Evolutionary conservation across 92 coral and sea anemone genomes (phyloP).

Genomic region (Epizoanthus illoricatus): DNA sequence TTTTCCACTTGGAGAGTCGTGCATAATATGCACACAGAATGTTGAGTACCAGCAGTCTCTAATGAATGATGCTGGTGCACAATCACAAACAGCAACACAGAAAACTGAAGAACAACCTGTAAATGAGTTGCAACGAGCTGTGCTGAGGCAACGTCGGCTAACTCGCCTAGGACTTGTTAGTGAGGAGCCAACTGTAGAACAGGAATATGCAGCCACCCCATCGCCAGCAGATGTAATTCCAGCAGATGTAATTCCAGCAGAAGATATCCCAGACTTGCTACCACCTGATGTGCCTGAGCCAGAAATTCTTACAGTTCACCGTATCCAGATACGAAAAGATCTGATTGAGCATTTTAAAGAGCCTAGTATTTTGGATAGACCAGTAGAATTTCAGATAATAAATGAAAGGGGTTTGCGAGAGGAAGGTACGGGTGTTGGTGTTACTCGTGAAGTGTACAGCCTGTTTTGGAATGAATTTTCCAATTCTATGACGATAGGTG

Average conservation of each 20-base stretch:
- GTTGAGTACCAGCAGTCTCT: slow-evolving; percentile 39
- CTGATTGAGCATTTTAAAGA: slow-evolving; percentile 34
- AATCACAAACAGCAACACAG: slow-evolving; percentile 21
- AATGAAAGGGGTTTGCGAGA: slow-evolving; percentile 1
- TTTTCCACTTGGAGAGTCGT: slow-evolving; percentile 40
- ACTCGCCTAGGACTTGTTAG: slow-evolving; percentile 15
- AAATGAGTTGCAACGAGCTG: slow-evolving; percentile 18
- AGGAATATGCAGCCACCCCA: neutral
- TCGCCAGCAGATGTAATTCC: no score
- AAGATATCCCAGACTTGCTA: slow-evolving; percentile 2
- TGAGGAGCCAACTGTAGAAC: slow-evolving; percentile 13
- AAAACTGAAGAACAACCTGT: slow-evolving; percentile 14
- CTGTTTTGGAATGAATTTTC: slow-evolving; percentile 62
- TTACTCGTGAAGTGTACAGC: slow-evolving; percentile 46
- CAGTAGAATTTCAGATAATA: slow-evolving; percentile 33
- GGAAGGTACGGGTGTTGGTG: slow-evolving; percentile 29
- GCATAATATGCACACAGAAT: slow-evolving; percentile 42
- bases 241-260: slow-evolving; percentile 7
- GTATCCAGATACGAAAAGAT: slow-evolving; percentile 31
- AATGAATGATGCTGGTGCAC: slow-evolving; percentile 15
- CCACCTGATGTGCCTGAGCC: slow-evolving; percentile 25
- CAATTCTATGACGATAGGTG: slow-evolving; percentile 58
- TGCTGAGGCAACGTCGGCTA: slow-evolving; percentile 19
- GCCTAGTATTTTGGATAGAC: slow-evolving; percentile 24
- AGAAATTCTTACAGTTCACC: slow-evolving; percentile 21